Evolutionary conservation across 2,797 vertebrate genomes (phyloP).

Genomic region (Argya squamiceps): DNA sequence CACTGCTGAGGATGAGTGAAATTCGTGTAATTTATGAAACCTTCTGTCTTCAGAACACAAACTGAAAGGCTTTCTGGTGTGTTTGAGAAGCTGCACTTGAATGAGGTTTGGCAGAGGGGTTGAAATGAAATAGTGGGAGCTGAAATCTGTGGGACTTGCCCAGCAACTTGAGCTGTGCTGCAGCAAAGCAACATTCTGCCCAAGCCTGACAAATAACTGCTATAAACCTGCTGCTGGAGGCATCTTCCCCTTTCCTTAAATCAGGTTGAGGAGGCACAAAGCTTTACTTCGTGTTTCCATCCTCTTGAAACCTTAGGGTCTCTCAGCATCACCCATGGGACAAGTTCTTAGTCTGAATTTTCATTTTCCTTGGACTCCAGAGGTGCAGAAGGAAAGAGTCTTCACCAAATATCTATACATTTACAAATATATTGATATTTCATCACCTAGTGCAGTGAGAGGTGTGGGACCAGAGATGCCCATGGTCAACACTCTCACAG

Average conservation of each 20-base stretch:
- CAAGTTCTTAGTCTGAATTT: background rate
- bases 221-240: background rate
- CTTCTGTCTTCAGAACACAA: background rate
- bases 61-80: background rate
- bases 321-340: background rate
- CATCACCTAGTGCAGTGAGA: background rate
- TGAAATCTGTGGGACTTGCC: background rate
- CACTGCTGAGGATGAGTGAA: background rate
- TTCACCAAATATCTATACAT: background rate
- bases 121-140: background rate
- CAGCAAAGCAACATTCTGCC: background rate
- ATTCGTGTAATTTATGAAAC: background rate
- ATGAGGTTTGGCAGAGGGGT: background rate
- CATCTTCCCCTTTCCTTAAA: background rate
- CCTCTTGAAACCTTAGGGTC: background rate
- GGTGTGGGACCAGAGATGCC: background rate
- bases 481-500: background rate
- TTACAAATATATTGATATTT: background rate
- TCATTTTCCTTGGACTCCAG: background rate
- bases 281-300: fast-evolving
- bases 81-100: background rate
- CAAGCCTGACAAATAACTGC: background rate
- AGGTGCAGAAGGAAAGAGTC: background rate
- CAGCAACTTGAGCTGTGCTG: background rate
- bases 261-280: background rate